Percentiles rank a stretch among this genome's conserved stretches.
Evolutionary conservation across 2,888 invertebrate genomes (phyloP).

Genomic region (Thera obeliscata): DNA sequence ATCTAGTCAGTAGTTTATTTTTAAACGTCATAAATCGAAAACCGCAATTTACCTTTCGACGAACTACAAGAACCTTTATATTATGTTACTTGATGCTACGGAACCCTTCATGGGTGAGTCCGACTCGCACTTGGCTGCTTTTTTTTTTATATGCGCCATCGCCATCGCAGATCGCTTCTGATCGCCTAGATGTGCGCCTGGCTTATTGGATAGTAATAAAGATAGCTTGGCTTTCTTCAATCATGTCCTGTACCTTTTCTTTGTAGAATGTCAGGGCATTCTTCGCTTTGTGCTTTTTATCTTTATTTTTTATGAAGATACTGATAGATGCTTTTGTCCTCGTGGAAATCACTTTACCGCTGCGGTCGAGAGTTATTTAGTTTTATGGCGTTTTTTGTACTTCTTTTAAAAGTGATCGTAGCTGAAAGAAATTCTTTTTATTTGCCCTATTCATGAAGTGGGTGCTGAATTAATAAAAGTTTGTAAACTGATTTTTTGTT

Average conservation of each 20-base stretch:
- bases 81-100: too few species aligned
- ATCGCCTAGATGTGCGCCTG: too few species aligned
- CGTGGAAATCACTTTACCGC: constrained; percentile 7
- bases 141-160: too few species aligned
- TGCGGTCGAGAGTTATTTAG: not conserved
- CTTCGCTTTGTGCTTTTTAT: constrained; percentile 31
- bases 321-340: constrained; percentile 32
- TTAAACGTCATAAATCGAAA: too few species aligned
- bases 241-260: not conserved
- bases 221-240: not conserved
- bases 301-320: constrained; percentile 49
- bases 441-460: too few species aligned
- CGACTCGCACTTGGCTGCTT: not conserved
- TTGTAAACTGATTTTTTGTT: too few species aligned
- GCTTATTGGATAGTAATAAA: not conserved
- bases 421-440: not conserved
- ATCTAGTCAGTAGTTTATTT: too few species aligned
- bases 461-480: too few species aligned
- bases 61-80: too few species aligned
- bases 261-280: constrained; percentile 1
- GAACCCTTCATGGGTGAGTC: not conserved
- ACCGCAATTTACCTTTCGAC: too few species aligned
- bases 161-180: too few species aligned
- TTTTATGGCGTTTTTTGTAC: constrained; percentile 3
- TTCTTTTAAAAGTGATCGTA: not conserved